These are phyloP conservation scores for Metaphire vulgaris DNA, from an alignment of 1,140 invertebrate species.

Conservation along the genomic window DNA sequence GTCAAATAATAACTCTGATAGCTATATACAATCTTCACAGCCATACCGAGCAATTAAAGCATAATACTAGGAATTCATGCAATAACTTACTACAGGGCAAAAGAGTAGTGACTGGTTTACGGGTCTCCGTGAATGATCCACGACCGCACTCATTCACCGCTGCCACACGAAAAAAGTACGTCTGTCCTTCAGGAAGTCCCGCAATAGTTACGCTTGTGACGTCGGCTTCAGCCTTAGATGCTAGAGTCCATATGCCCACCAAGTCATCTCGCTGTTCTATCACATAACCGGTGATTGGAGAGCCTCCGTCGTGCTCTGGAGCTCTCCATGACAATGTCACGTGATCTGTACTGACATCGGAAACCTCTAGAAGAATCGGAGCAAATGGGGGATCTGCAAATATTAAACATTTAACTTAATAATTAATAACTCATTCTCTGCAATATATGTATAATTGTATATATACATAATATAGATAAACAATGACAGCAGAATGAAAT, in stretches of 20 bases:
- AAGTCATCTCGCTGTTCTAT: conserved; percentile 45
- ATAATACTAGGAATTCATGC: conserved; percentile 54
- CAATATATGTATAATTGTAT: too few relatives aligned
- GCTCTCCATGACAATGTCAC: conserved; percentile 63
- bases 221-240: conserved; percentile 34
- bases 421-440: neutral
- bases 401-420: too few relatives aligned
- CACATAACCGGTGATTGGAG: conserved; percentile 46
- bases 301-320: conserved; percentile 47
- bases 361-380: conserved; percentile 53
- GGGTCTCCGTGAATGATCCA: conserved; percentile 19
- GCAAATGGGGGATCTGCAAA: conserved; percentile 52
- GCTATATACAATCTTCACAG: too few relatives aligned
- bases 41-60: too few relatives aligned
- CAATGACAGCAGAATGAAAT: neutral
- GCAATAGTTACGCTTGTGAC: conserved; percentile 77
- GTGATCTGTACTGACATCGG: conserved; percentile 62
- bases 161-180: conserved; percentile 78
- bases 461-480: neutral
- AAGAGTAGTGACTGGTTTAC: conserved; percentile 18
- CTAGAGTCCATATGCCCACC: conserved; percentile 37
- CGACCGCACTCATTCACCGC: conserved; percentile 29
- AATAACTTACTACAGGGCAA: conserved; percentile 45
- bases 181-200: conserved; percentile 80
- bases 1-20: too few relatives aligned